These are phyloP conservation scores for Steatornis caripensis DNA, from an alignment of 2,113 vertebrate species.

Conservation along the genomic window DNA sequence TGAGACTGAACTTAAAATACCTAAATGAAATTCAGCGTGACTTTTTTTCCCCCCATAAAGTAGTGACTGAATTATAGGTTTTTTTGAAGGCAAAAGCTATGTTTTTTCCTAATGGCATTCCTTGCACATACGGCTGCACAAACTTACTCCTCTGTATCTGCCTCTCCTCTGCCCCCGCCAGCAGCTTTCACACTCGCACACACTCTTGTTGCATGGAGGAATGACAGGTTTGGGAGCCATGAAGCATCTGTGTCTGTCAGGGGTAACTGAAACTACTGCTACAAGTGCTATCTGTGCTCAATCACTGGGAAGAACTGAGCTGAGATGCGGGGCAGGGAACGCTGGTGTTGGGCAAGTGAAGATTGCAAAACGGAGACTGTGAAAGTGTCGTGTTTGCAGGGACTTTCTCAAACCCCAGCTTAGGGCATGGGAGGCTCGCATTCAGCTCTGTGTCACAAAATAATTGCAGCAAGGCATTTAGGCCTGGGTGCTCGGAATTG, in stretches of 20 bases:
- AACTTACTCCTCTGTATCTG: background rate
- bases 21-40: conserved; percentile 11
- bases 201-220: background rate
- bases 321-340: background rate
- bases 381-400: fast-evolving
- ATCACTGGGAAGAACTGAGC: background rate
- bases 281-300: background rate
- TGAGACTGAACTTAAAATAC: background rate
- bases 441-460: background rate
- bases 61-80: background rate
- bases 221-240: background rate
- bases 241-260: background rate
- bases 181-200: background rate
- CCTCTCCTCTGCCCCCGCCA: background rate
- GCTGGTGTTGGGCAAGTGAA: background rate
- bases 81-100: background rate
- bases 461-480: background rate
- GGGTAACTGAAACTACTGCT: background rate
- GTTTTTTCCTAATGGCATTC: background rate
- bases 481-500: background rate
- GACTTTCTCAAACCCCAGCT: background rate
- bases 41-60: background rate
- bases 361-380: fast-evolving
- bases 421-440: background rate
- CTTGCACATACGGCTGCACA: background rate